These are phyloP conservation scores for Phalacrocorax pelagicus DNA, from an alignment of 2,113 vertebrate species.

Conservation along the genomic window DNA sequence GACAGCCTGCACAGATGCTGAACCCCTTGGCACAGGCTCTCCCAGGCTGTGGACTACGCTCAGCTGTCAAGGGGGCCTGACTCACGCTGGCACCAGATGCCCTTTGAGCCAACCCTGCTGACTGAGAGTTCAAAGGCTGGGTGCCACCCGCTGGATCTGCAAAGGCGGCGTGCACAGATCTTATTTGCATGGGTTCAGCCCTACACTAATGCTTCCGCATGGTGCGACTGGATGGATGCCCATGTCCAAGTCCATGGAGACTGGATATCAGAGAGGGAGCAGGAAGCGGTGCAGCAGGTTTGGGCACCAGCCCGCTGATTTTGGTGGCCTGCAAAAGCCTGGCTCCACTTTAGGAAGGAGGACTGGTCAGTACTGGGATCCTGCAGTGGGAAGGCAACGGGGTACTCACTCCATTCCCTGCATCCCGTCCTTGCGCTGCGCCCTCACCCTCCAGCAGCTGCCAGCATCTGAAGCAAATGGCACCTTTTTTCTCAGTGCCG, in stretches of 20 bases:
- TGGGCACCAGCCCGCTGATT: neutral
- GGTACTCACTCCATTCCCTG: neutral
- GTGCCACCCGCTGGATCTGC: fast-evolving
- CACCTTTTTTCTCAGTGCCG: neutral
- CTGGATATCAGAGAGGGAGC: neutral
- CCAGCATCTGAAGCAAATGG: neutral
- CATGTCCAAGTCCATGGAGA: neutral
- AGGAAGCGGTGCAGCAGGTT: neutral
- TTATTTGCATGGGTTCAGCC: neutral
- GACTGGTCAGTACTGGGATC: neutral
- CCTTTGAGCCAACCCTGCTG: neutral
- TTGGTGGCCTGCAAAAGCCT: neutral
- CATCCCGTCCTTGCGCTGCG: neutral
- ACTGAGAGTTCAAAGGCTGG: neutral
- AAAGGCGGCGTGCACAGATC: fast-evolving
- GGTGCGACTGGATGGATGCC: neutral
- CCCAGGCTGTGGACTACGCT: neutral
- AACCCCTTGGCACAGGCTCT: neutral
- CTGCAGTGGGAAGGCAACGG: neutral
- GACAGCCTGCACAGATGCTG: too few relatives aligned
- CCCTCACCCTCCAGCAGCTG: neutral
- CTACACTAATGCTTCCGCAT: neutral
- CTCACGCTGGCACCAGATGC: fast-evolving
- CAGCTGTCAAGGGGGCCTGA: neutral
- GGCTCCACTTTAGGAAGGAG: neutral